Evolutionary conservation across 2,113 vertebrate species (phyloP).

Genomic region (Telmatochromis sp.): DNA sequence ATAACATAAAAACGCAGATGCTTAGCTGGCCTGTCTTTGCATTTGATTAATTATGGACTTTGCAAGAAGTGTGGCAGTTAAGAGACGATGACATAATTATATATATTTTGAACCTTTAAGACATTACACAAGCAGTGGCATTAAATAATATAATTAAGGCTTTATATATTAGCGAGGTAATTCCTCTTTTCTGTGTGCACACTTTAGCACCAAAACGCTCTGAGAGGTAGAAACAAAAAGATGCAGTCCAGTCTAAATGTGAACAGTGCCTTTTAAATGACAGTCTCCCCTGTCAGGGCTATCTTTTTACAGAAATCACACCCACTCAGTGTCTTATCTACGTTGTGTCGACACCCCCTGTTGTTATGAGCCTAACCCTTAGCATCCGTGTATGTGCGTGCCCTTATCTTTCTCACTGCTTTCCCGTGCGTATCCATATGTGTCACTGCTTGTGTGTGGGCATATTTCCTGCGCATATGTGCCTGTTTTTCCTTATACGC

Average conservation of each 20-base stretch:
- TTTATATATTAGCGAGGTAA: neutral
- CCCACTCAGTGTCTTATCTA: neutral
- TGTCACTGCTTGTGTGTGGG: neutral
- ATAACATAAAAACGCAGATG: constrained; percentile 10
- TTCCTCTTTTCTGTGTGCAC: neutral
- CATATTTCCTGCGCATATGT: neutral
- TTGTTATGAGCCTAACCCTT: neutral
- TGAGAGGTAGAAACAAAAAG: neutral
- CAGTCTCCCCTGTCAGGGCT: neutral
- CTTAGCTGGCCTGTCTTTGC: constrained; percentile 19
- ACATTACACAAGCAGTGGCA: neutral
- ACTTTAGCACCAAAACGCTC: neutral
- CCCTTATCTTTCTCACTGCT: neutral
- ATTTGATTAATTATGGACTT: constrained; percentile 33
- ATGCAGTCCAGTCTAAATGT: neutral
- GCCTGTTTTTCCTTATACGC: neutral
- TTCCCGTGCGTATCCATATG: neutral
- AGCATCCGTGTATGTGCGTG: neutral
- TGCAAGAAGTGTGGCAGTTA: neutral
- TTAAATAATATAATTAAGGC: neutral
- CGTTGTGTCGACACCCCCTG: neutral
- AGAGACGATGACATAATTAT: neutral
- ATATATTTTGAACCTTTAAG: neutral
- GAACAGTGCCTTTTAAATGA: neutral
- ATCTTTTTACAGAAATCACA: neutral